These are phyloP conservation scores for Eledone cirrhosa DNA, from an alignment of 2,888 invertebrate genomes.

Conservation along the genomic window DNA sequence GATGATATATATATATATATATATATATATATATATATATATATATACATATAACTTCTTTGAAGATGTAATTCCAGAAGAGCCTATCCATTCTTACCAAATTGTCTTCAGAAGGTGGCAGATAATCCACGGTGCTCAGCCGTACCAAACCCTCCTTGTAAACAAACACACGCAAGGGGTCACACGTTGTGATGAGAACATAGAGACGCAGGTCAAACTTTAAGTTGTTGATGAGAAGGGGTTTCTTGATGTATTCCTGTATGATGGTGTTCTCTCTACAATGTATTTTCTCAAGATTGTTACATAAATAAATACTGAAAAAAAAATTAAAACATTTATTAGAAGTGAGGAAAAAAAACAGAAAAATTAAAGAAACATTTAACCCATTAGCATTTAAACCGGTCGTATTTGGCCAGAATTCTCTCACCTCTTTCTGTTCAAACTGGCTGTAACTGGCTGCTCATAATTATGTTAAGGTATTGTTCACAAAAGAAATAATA, in stretches of 20 bases:
- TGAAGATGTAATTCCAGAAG: no score
- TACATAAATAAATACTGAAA: conserved; percentile 60
- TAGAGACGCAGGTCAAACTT: conserved; percentile 67
- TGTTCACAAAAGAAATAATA: no score
- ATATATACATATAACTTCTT: background rate
- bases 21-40: no score
- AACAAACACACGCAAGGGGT: conserved; percentile 64
- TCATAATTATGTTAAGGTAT: no score
- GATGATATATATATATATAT: no score
- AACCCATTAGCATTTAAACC: no score
- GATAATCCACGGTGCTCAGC: conserved; percentile 66
- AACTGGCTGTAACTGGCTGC: no score
- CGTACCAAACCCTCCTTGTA: conserved; percentile 66
- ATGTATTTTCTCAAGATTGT: conserved; percentile 62
- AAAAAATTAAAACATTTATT: no score
- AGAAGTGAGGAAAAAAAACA: no score
- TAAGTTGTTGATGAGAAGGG: conserved; percentile 65
- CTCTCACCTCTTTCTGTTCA: no score
- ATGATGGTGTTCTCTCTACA: conserved; percentile 62
- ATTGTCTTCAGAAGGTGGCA: conserved; percentile 61
- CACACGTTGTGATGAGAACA: conserved; percentile 66
- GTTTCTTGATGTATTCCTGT: conserved; percentile 67
- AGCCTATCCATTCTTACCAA: conserved; percentile 54
- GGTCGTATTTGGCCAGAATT: no score
- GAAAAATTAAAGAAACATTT: no score